These are phyloP conservation scores for Drosophila anceps DNA, from an alignment of 2,888 invertebrate species.

Conservation along the genomic window DNA sequence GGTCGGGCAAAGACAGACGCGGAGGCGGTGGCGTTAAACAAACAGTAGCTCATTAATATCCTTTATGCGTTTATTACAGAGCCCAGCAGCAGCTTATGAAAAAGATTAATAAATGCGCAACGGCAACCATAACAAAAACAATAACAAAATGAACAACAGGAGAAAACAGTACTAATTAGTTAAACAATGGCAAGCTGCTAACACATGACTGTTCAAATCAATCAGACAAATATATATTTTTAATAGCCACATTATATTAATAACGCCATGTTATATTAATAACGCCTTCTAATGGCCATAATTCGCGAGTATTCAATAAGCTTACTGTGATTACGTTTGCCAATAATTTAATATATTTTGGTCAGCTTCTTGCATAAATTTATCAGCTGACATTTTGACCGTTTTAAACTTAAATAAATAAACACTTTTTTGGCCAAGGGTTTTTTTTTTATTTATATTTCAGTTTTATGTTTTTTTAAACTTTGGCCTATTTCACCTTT, in stretches of 20 bases:
- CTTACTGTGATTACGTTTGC: not conserved
- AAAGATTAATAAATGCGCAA: constrained; percentile 68
- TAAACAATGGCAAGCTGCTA: constrained; percentile 42
- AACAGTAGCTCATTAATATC: constrained; percentile 78
- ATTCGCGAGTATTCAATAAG: constrained; percentile 5
- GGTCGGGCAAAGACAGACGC: not conserved
- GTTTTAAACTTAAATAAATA: constrained; percentile 26
- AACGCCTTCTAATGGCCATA: constrained; percentile 48
- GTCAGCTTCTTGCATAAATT: constrained; percentile 12
- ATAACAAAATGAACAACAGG: not conserved
- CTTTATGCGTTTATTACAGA: constrained; percentile 77
- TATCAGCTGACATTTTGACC: constrained; percentile 59
- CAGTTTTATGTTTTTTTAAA: constrained; percentile 1
- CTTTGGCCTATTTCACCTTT: not conserved
- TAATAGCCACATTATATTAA: constrained; percentile 65
- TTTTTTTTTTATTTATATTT: not conserved
- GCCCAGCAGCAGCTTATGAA: constrained; percentile 63
- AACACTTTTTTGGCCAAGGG: not conserved
- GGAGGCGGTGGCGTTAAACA: constrained; percentile 39
- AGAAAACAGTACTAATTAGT: constrained; percentile 58
- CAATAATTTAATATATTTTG: not conserved
- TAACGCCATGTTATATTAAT: too few relatives aligned
- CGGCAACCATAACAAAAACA: constrained; percentile 18
- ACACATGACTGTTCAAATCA: constrained; percentile 60
- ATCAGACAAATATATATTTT: constrained; percentile 64